Conservation (phyloP, 2,888 invertebrate species). For the Psococerastis gibbosa region DNA sequence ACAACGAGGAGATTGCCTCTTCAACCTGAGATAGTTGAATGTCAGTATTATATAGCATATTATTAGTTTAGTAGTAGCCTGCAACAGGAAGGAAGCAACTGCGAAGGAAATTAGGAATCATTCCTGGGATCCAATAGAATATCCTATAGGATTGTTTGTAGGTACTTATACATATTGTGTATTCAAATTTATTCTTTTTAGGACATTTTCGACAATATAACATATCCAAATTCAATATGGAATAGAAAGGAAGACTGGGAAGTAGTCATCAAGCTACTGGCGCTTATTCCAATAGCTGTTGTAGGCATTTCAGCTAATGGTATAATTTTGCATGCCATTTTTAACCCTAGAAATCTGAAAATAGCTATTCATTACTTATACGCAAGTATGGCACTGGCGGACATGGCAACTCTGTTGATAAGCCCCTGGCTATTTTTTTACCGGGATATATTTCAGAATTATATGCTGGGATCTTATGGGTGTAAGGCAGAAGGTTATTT, state of each 20-base stretch:
- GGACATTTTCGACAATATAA: constrained; percentile 15
- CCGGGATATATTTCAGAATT: constrained; percentile 60
- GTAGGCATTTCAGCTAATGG: constrained; percentile 47
- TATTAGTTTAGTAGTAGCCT: no score
- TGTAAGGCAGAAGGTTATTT: constrained; percentile 61
- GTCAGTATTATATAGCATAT: no score
- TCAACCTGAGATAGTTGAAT: no score
- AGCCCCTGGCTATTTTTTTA: constrained; percentile 61
- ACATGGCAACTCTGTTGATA: constrained; percentile 41
- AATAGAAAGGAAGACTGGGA: constrained; percentile 35
- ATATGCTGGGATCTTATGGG: constrained; percentile 47
- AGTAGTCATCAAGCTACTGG: constrained; percentile 37
- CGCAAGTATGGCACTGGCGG: constrained; percentile 54
- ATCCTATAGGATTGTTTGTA: no score
- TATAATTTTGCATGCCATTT: constrained; percentile 40
- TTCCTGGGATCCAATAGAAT: no score
- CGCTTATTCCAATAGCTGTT: constrained; percentile 39
- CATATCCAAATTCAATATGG: constrained; percentile 48
- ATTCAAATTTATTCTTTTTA: constrained; percentile 15
- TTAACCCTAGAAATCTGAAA: constrained; percentile 39
- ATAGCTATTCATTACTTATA: constrained; percentile 53
- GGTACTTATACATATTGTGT: no score
- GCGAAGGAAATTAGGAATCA: no score
- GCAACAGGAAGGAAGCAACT: no score
- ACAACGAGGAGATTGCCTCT: no score